Conservation (phyloP, 2,797 vertebrate genomes). For the Rhinichthys osculus region DNA sequence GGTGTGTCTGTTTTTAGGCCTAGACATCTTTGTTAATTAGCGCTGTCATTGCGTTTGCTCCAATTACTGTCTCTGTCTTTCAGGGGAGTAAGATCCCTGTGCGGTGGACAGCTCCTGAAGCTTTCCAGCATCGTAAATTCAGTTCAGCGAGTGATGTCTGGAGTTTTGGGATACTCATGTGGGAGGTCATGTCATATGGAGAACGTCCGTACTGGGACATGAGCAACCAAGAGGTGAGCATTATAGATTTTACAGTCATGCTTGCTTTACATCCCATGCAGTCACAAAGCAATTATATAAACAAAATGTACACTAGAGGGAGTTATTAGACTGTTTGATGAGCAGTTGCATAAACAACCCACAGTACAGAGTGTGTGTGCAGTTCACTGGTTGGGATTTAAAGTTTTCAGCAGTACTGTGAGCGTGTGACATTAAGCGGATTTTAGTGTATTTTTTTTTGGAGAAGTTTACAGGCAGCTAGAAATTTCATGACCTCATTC, state of each 20-base stretch:
- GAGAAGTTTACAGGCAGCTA: not conserved
- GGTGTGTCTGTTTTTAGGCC: not conserved
- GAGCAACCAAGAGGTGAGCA: conserved; percentile 84
- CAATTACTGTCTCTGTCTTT: not conserved
- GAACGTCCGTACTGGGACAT: conserved; percentile 86
- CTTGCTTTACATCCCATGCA: not conserved
- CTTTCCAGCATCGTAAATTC: conserved; percentile 86
- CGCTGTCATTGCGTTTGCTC: not conserved
- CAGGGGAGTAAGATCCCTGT: conserved; percentile 86
- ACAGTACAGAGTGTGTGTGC: not conserved
- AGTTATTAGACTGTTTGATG: not conserved
- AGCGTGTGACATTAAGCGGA: not conserved
- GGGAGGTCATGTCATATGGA: conserved; percentile 86
- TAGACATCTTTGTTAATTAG: not conserved
- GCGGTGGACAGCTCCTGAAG: conserved; percentile 83
- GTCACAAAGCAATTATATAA: not conserved
- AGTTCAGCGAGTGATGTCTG: conserved; percentile 83
- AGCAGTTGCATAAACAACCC: not conserved
- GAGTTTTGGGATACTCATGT: conserved; percentile 86
- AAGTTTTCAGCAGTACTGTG: not conserved
- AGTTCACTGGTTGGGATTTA: not conserved
- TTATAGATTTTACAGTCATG: not conserved
- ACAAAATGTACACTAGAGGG: conserved; percentile 19
- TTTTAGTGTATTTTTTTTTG: not conserved
- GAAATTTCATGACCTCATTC: not conserved